Base-by-base conservation (phyloP, 2,113 vertebrate species). In the Hippoglossus stenolepis region DNA sequence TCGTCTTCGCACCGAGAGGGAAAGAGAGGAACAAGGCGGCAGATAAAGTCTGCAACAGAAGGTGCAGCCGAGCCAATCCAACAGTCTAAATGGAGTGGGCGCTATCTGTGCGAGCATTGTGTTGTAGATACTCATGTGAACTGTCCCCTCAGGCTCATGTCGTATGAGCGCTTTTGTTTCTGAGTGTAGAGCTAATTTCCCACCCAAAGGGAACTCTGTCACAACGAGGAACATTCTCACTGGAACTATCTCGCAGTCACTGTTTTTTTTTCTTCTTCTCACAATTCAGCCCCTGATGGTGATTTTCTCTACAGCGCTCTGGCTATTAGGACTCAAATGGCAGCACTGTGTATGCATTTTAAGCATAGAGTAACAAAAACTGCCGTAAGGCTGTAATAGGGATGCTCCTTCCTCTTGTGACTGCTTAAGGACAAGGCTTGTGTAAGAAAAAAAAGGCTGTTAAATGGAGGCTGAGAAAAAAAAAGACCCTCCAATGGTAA, bases 141-240 rank as follows among this genome's bases (percentile, higher is more conserved):
- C 83, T 64, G 82, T 84, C 78, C 76, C 86, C 79, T 79, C 75
- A 13, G 84, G 85, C 82, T 58, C 6, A 66, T 77, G 64, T 72
- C 54, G 28, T 68, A 79, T 57, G 64, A 78, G 75, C 69, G 54
- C 76, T 83, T 74, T 85, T 81, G 76, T 86, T 84, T 80, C 71
- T 62, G n/a, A 77, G 71, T 51, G 73, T 69, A 28, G 35, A 72
- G 63, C 83, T 88, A 80, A 89, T 90, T 84, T 87, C 62, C 74
- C 53, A 72, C 61, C 86, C 81, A 67, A 59, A 72, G 73, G 76
- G 68, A 79, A 65, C 67, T 76, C 62, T 65, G 73, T 82, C 75
- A 80, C 65, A 63, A 78, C 49, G 75, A 84, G 54, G 64, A 61
- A 70, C 58, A 70, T 62, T 26, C 66, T 79, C 66, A 53, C 18